These are phyloP conservation scores for Protobothrops flavoviridis DNA, from an alignment of 2,113 vertebrate species.

Conservation along the genomic window DNA sequence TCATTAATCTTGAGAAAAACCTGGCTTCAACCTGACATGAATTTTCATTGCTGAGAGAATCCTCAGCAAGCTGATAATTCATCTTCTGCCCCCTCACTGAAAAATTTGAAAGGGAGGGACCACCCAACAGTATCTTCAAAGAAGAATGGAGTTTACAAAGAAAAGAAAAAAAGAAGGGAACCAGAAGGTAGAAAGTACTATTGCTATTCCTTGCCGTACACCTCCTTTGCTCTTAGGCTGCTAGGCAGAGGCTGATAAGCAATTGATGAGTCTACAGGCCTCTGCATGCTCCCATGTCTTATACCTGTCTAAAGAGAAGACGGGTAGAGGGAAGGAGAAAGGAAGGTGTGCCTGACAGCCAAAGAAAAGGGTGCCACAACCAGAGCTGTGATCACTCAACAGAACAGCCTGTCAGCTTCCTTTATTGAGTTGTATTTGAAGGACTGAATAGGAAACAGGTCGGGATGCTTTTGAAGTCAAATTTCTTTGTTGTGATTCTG, in stretches of 20 bases:
- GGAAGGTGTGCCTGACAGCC: not conserved
- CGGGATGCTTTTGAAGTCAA: not conserved
- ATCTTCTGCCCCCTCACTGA: not conserved
- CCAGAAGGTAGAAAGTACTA: not conserved
- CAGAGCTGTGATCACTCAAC: not conserved
- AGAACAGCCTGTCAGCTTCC: conserved; percentile 19
- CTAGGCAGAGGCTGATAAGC: not conserved
- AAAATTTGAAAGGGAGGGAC: not conserved
- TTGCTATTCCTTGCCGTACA: not conserved
- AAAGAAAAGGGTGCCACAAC: accelerated
- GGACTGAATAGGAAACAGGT: conserved; percentile 11
- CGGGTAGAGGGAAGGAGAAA: not conserved
- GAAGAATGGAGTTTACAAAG: not conserved
- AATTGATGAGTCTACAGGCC: not conserved
- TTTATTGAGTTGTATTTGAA: accelerated
- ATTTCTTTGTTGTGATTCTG: conserved; percentile 21
- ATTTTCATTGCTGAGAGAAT: not conserved
- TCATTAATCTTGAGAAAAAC: not conserved
- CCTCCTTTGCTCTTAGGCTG: not conserved
- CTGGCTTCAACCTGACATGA: not conserved
- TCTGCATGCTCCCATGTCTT: not conserved
- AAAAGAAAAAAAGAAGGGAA: not conserved
- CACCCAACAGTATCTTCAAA: conserved; percentile 3
- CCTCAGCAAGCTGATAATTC: not conserved
- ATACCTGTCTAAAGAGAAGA: not conserved